phyloP scores from a whole-genome alignment of 2,113 vertebrate species.

The Apodemus speciosus region DNA sequence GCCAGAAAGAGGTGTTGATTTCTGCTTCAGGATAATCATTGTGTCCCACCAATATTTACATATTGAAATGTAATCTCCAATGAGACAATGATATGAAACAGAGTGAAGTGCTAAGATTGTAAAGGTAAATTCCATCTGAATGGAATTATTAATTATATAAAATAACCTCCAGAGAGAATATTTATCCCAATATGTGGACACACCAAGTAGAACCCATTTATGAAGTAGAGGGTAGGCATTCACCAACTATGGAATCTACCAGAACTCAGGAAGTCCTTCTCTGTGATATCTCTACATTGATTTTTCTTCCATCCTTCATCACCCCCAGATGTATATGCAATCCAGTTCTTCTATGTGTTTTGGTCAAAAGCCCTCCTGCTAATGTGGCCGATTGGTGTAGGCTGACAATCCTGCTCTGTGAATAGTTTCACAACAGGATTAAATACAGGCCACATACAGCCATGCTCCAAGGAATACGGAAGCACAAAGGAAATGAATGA shows the following conservation, averaged over 20 bases:
- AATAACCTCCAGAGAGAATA: neutral
- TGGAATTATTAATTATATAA: neutral
- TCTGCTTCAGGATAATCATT: neutral
- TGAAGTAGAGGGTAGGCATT: neutral
- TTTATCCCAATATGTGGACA: neutral
- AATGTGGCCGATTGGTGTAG: neutral
- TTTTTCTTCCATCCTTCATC: neutral
- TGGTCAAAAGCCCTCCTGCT: neutral
- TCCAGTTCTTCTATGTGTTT: neutral
- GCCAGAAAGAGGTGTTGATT: neutral
- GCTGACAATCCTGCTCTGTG: neutral
- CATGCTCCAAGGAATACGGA: neutral
- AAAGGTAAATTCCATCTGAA: neutral
- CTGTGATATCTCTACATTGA: neutral
- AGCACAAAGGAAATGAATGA: neutral
- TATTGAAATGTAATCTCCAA: neutral
- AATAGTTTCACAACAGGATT: constrained; percentile 18
- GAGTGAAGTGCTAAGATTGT: neutral
- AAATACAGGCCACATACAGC: neutral
- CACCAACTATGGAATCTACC: neutral
- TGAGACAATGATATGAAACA: neutral
- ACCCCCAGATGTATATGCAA: neutral
- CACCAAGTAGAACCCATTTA: neutral
- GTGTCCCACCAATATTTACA: neutral
- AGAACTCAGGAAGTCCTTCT: neutral